Evolutionary conservation across 2,113 vertebrate species (phyloP).

Genomic region (Oreochromis tanganicae): DNA sequence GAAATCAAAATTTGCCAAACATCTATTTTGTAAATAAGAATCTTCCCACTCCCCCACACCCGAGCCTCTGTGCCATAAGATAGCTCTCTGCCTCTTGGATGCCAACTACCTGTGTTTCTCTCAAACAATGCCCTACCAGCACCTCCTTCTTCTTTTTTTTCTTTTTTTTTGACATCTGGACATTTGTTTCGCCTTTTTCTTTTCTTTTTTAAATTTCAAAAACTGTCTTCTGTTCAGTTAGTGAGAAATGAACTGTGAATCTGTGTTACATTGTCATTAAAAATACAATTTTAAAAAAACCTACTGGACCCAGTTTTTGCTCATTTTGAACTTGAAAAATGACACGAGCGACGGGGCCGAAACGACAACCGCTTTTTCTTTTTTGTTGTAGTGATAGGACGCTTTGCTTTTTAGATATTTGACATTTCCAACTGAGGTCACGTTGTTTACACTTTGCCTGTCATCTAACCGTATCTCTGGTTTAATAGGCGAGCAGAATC

Average conservation of each 20-base stretch:
- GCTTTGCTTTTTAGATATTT: slow-evolving; percentile 39
- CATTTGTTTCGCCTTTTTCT: slow-evolving; percentile 37
- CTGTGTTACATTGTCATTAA: slow-evolving; percentile 52
- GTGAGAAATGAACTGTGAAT: slow-evolving; percentile 64
- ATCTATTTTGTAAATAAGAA: slow-evolving; percentile 69
- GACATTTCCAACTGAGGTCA: slow-evolving; percentile 25
- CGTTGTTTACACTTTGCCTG: slow-evolving; percentile 47
- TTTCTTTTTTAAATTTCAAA: neutral
- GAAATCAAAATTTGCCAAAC: slow-evolving; percentile 62
- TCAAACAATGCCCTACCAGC: slow-evolving; percentile 59
- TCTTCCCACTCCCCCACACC: slow-evolving; percentile 36
- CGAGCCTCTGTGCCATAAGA: slow-evolving; percentile 63
- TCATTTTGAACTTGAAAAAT: neutral
- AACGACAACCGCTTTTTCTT: neutral
- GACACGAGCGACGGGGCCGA: neutral
- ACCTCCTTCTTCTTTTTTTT: slow-evolving; percentile 10
- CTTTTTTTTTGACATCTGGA: slow-evolving; percentile 23
- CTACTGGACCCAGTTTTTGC: slow-evolving; percentile 14
- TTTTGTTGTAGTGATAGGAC: neutral
- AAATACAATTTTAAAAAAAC: neutral
- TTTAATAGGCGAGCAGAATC: slow-evolving; percentile 9
- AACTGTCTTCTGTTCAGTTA: slow-evolving; percentile 27
- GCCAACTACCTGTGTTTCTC: slow-evolving; percentile 56
- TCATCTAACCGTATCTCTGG: slow-evolving; percentile 2
- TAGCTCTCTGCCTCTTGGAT: slow-evolving; percentile 57